These are phyloP conservation scores for Standfussiana lucernea DNA, from an alignment of 2,888 invertebrate species.

Conservation along the genomic window DNA sequence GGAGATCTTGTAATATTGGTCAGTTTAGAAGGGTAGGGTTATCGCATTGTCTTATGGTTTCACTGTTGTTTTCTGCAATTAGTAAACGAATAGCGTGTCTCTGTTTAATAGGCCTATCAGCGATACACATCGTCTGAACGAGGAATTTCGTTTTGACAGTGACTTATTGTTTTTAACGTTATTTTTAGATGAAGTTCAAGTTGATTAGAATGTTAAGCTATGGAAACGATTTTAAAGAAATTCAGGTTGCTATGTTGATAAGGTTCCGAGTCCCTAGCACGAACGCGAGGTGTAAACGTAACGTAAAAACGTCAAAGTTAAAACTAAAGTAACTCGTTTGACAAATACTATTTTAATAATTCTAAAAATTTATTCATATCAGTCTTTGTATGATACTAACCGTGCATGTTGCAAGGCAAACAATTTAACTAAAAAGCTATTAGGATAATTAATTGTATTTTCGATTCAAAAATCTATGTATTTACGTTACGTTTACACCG, in stretches of 20 bases:
- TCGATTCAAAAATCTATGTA: background rate
- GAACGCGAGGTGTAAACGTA: background rate
- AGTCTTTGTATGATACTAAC: background rate
- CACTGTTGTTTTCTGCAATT: constrained; percentile 89
- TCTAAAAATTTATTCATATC: background rate
- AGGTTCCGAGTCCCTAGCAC: background rate
- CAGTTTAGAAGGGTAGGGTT: constrained; percentile 77
- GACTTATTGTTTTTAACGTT: constrained; percentile 57
- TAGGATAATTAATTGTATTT: background rate
- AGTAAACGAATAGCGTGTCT: constrained; percentile 86
- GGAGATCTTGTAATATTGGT: constrained; percentile 74
- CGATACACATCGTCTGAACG: constrained; percentile 72
- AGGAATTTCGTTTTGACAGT: constrained; percentile 71
- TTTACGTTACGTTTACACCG: background rate
- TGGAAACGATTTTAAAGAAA: background rate
- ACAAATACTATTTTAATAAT: background rate
- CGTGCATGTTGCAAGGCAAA: background rate
- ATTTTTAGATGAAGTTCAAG: background rate
- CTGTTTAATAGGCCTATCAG: constrained; percentile 87
- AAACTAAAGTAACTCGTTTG: background rate
- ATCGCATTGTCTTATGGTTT: constrained; percentile 85
- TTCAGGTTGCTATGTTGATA: background rate
- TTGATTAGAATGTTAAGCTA: background rate
- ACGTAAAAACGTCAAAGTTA: background rate
- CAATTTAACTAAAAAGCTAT: background rate